Conservation (phyloP, 2,797 vertebrate species). For the Myotis daubentonii region DNA sequence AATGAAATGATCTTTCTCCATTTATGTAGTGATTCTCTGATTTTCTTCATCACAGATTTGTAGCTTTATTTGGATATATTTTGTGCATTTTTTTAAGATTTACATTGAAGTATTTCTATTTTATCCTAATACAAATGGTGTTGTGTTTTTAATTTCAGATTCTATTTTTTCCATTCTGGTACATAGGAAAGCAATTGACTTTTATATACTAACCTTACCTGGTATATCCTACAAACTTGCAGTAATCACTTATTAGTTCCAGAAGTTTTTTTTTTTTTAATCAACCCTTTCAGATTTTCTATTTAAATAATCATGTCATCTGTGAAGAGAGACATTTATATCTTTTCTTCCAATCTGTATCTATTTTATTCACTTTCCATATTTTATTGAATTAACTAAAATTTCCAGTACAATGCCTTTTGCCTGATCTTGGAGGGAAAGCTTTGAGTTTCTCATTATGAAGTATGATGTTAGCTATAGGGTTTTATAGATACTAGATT, state of each 20-base stretch:
- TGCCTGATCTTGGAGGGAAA: not conserved
- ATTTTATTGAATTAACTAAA: not conserved
- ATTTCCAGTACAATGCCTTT: not conserved
- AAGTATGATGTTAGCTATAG: not conserved
- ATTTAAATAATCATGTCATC: not conserved
- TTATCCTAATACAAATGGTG: not conserved
- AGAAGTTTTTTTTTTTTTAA: not conserved
- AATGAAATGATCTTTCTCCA: not conserved
- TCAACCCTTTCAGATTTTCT: not conserved
- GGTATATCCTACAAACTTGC: too few species aligned
- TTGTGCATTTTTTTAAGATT: not conserved
- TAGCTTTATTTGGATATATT: not conserved
- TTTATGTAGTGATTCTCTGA: not conserved
- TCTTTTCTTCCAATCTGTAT: not conserved
- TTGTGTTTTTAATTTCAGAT: not conserved
- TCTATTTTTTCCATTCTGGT: not conserved
- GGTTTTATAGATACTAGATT: not conserved
- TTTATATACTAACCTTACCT: not conserved
- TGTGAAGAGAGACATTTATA: not conserved
- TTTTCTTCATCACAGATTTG: not conserved
- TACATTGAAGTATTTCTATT: not conserved
- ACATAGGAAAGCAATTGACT: not conserved
- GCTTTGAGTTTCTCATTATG: not conserved
- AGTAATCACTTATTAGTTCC: too few species aligned
- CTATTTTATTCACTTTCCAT: not conserved